These are phyloP conservation scores for Leuciscus idus DNA, from an alignment of 2,113 vertebrate genomes.

Conservation along the genomic window DNA sequence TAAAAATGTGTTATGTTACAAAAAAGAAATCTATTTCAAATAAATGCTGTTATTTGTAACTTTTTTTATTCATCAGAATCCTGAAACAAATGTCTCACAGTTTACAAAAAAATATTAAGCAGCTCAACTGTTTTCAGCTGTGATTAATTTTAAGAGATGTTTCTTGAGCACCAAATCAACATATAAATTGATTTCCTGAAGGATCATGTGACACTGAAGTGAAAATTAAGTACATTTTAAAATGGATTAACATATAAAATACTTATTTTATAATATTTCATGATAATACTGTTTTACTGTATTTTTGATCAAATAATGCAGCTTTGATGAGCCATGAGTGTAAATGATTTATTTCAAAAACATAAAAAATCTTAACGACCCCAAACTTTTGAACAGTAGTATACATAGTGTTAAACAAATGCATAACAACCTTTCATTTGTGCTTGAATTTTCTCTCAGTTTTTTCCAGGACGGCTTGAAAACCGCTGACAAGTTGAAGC, in stretches of 20 bases:
- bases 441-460: constrained; percentile 71
- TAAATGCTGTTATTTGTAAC: too few species aligned
- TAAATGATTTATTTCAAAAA: not conserved
- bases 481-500: constrained; percentile 98
- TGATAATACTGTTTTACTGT: not conserved
- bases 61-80: not conserved
- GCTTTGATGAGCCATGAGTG: not conserved
- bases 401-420: not conserved
- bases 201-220: too few species aligned
- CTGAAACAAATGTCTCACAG: not conserved
- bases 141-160: too few species aligned
- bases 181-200: too few species aligned
- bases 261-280: not conserved
- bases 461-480: constrained; percentile 99
- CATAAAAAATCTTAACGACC: not conserved
- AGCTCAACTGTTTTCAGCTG: too few species aligned
- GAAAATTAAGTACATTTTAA: not conserved
- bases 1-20: not conserved
- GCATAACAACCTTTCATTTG: not conserved
- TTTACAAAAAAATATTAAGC: not conserved
- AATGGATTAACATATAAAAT: not conserved
- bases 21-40: not conserved
- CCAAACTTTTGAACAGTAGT: not conserved
- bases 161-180: too few species aligned
- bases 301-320: not conserved